Evolutionary conservation across 2,113 vertebrate species (phyloP), one percentile per base, ranked within the genome.

Genomic region (Strix aluco): DNA sequence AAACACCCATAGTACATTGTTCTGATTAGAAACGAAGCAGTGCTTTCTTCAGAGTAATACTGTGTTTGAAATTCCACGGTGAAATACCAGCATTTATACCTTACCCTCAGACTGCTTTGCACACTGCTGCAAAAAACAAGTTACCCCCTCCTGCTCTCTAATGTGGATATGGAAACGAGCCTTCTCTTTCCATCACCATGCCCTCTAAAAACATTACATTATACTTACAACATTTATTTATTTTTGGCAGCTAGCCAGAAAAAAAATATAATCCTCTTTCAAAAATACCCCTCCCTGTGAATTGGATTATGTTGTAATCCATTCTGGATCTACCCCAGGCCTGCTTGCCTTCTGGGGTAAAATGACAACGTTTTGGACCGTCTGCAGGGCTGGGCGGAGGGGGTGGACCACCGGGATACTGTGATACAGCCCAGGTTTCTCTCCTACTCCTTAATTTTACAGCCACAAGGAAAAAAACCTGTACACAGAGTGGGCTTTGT

Each of bases 121-220:
- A 90, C 55, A 49, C 52, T 4, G 2, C 30, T 87, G 62, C 66
- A 94, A 89, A 96, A 91, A 79, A 61, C 65, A 71, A 71, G 65
- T 81, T 74, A 88, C 36, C 13, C 34, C 55, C 70, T 86, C 72
- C 49, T 10, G 13, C 42, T 65, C 57, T 65, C 62, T 61, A 90
- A 59, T 13, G 8, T 54, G 88, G 54, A 86, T 93, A 86, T 87
- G 86, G 96, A 97, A 97, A 96, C 1, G 3, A 96, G 62, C 44
- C 66, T 93, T 97, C 55, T 94, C 62, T 88, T 97, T 96, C 86
- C 95, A 94, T 58, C 47, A 81, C 82, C 26, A 10, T 92, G 67
- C 59, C 93, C 95, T 97, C 86, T 86, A 85, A 97, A 97, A 97
- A 96, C 93, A 91, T 97, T 97, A 96, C 96, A 94, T 94, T 96